Evolutionary conservation across 2,797 vertebrate genomes (phyloP), one percentile per base, ranked within the genome.

Genomic region (Merluccius polli): DNA sequence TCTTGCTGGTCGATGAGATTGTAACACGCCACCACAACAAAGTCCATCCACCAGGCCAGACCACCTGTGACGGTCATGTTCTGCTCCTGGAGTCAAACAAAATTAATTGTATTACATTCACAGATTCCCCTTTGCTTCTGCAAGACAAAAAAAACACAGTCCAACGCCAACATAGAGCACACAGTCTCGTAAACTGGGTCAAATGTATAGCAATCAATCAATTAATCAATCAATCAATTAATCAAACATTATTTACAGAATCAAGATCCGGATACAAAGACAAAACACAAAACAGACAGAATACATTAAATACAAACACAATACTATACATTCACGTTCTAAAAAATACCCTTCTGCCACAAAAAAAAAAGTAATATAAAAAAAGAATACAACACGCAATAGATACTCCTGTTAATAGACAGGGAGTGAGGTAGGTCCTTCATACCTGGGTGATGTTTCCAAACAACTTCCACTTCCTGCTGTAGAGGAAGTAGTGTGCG

Each of bases 391-490:
- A n/a, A n/a, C n/a, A n/a, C n/a, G n/a, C n/a, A n/a, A n/a, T n/a
- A n/a, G n/a, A n/a, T n/a, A n/a, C n/a, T n/a, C 33, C 3, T 35
- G 8, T 35, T 35, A 35, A 35, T 38, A 38, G 4, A 38, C 10
- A 12, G 33, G 33, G 33, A 35, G 8, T 24, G 6, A 59, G 1
- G 52, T n/a, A 13, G n/a, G 59, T 24, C 59, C 59, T 21, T 73
- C 77, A 2, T 87, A 98, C 98, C 96, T 99, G 98, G 84, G 97
- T 98, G 89, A 99, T 95, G 82, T 99, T 99, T 85, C 98, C 98
- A 89, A 99, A 99, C 76, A 99, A 92, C 85, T 99, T 99, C 98
- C 97, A 99, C 92, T 98, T 99, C 90, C 98, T 96, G 83, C 94
- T 97, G 84, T 95, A 94, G 87, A 98, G 93, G 73, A 97, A 98